Conservation (phyloP, 2,888 invertebrate species). For the Halictus ligatus region DNA sequence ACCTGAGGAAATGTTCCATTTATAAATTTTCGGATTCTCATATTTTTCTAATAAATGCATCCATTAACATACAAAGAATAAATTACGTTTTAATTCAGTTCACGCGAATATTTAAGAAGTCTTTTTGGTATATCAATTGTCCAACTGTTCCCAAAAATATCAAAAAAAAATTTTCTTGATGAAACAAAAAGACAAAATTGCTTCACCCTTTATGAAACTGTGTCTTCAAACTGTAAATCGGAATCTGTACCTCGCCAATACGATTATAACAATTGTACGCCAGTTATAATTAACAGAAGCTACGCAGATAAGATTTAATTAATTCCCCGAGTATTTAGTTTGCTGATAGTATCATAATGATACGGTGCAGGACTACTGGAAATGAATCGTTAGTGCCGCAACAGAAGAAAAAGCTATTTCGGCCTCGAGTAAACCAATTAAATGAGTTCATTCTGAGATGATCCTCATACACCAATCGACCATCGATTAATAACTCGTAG, state of each 20-base stretch:
- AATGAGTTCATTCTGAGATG: background rate
- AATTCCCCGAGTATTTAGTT: background rate
- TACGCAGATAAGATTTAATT: background rate
- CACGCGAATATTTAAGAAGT: no score
- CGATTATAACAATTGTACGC: background rate
- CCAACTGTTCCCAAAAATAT: background rate
- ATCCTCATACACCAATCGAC: constrained; percentile 8
- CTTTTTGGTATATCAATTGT: background rate
- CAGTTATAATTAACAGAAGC: background rate
- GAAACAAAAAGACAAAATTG: background rate
- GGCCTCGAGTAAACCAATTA: constrained; percentile 6
- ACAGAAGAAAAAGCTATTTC: background rate
- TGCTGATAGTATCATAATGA: background rate
- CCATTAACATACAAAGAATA: background rate
- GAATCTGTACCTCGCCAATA: background rate
- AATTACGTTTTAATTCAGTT: background rate
- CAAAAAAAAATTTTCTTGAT: background rate
- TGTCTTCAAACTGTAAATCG: background rate
- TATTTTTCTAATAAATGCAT: background rate
- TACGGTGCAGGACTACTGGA: background rate
- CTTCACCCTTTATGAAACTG: background rate
- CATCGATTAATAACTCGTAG: constrained; percentile 18
- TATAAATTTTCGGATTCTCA: background rate
- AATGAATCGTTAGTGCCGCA: background rate
- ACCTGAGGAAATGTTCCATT: background rate